A percentile compares a stretch with the other conserved stretches of the same genome.
Conservation (phyloP, 2,888 invertebrate genomes). For the Spicauda simplicius region DNA sequence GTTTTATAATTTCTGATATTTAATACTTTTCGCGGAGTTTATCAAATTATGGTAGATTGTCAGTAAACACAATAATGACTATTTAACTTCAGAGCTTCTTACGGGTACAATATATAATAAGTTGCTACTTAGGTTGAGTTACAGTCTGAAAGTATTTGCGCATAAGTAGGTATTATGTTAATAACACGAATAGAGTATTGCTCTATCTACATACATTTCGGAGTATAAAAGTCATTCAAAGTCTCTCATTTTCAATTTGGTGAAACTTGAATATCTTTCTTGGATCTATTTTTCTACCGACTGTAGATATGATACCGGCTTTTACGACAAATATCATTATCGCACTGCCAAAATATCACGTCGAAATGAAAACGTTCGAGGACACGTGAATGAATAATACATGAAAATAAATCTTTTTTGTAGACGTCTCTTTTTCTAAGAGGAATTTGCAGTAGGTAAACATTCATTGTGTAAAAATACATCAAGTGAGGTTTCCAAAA, state of each 20-base stretch:
- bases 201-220: slow-evolving; percentile 7
- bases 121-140: neutral
- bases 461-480: slow-evolving; percentile 54
- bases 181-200: slow-evolving; percentile 6
- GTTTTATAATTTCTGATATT: neutral
- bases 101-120: neutral
- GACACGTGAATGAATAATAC: slow-evolving; percentile 80
- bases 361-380: slow-evolving; percentile 76
- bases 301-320: slow-evolving; percentile 47
- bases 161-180: slow-evolving; percentile 19
- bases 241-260: slow-evolving; percentile 22
- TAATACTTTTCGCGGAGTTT: neutral
- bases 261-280: slow-evolving; percentile 33
- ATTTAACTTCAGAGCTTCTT: neutral
- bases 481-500: slow-evolving; percentile 22
- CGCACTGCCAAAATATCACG: slow-evolving; percentile 69
- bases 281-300: slow-evolving; percentile 27
- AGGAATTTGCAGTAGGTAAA: slow-evolving; percentile 69
- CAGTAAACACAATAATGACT: neutral
- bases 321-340: slow-evolving; percentile 75
- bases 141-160: slow-evolving; percentile 3
- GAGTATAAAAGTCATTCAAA: slow-evolving; percentile 13
- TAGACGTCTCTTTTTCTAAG: slow-evolving; percentile 64
- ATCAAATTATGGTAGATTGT: neutral
- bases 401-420: slow-evolving; percentile 79